Evolutionary conservation across 2,888 invertebrate genomes (phyloP).

Genomic region (Lochmaea capreae): DNA sequence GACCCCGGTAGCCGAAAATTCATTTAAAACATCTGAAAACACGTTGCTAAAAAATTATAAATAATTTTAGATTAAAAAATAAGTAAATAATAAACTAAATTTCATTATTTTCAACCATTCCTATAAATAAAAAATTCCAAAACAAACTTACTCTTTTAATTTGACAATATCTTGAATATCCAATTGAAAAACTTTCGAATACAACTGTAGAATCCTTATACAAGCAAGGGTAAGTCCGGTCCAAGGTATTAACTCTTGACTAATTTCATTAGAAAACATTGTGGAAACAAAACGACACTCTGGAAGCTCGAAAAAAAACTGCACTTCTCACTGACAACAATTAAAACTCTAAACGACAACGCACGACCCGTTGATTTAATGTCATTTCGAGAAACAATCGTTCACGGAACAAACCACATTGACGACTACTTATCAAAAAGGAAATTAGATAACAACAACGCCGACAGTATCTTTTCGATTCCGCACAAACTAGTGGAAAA

Average conservation of each 20-base stretch:
- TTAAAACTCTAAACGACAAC: conserved; percentile 7
- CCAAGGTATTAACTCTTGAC: conserved; percentile 70
- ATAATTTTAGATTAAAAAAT: too few species aligned
- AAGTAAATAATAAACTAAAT: too few species aligned
- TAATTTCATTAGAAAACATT: conserved; percentile 56
- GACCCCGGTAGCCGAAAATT: too few species aligned
- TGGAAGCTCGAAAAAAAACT: neutral
- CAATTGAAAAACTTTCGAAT: conserved; percentile 89
- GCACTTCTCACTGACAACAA: conserved; percentile 4
- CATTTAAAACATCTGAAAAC: too few species aligned
- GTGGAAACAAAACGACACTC: conserved; percentile 19
- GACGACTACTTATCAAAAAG: conserved; percentile 32
- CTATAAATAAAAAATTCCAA: too few species aligned
- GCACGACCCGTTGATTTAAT: conserved; percentile 10
- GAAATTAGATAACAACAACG: conserved; percentile 38
- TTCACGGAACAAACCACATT: conserved; percentile 21
- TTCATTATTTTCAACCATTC: too few species aligned
- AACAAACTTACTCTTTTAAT: conserved; percentile 43
- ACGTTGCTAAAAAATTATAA: too few species aligned
- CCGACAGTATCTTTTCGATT: conserved; percentile 28
- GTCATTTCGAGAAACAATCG: conserved; percentile 35
- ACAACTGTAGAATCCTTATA: conserved; percentile 84
- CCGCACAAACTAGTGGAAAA: conserved; percentile 24
- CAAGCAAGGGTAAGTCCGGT: conserved; percentile 87
- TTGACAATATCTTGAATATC: conserved; percentile 48